Percentiles rank a stretch among this genome's conserved stretches.
Conservation (phyloP, 2,113 vertebrate genomes). For the Pelecanoides urinatrix region DNA sequence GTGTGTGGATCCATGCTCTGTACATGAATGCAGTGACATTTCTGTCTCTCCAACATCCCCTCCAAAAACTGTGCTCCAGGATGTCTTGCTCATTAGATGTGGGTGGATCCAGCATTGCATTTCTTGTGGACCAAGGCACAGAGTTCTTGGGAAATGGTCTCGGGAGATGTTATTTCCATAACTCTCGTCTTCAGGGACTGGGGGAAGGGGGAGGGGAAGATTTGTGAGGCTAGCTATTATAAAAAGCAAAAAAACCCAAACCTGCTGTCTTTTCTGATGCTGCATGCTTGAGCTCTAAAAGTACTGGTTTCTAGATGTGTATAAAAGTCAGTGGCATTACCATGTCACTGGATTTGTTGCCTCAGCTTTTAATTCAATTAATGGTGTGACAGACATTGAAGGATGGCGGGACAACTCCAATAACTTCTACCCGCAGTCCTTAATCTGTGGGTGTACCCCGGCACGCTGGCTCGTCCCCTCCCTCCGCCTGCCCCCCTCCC, state of each 20-base stretch:
- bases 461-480: rapidly evolving
- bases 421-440: background rate
- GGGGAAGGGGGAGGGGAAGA: background rate
- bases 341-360: background rate
- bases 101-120: background rate
- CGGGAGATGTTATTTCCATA: background rate
- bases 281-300: background rate
- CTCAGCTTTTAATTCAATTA: background rate
- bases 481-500: background rate
- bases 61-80: background rate
- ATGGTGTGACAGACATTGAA: background rate
- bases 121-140: background rate
- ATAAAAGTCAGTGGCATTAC: background rate
- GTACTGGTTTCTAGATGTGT: background rate
- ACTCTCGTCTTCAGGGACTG: background rate
- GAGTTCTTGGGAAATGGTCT: constrained; percentile 43
- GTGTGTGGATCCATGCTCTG: background rate
- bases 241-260: background rate
- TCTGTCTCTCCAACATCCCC: background rate
- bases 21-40: background rate
- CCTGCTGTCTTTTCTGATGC: background rate
- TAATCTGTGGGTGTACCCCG: background rate
- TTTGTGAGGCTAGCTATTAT: background rate
- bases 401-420: background rate
- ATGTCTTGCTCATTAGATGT: background rate